phyloP scores from a whole-genome alignment of 2,888 invertebrate genomes.

The Acanthosepion lycidas region DNA sequence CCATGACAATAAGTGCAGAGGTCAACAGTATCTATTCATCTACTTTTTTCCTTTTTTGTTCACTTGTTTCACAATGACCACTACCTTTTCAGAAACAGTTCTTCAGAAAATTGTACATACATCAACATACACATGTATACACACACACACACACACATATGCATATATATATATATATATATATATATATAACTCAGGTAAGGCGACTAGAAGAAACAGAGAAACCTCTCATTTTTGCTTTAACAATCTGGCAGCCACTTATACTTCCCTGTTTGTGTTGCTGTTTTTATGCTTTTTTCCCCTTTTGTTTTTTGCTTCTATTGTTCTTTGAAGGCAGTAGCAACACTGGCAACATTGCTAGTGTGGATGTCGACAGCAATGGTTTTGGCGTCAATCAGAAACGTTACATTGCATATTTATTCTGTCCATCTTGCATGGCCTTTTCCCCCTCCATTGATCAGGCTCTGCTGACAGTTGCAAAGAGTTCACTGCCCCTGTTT shows the following conservation, averaged over 20 bases:
- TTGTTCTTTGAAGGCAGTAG: constrained; percentile 7
- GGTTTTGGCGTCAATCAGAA: background rate
- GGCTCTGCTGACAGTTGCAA: constrained; percentile 21
- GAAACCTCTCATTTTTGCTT: background rate
- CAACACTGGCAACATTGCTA: background rate
- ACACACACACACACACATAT: no score
- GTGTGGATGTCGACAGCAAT: background rate
- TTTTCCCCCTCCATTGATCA: constrained; percentile 1
- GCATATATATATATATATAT: no score
- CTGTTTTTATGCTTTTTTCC: background rate
- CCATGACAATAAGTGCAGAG: constrained; percentile 18
- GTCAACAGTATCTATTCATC: background rate
- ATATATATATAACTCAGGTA: background rate
- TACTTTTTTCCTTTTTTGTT: background rate
- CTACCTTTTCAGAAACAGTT: background rate
- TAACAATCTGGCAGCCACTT: background rate
- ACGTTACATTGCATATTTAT: constrained; percentile 13
- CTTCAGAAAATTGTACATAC: background rate
- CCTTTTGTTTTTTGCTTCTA: background rate
- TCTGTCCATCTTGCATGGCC: constrained; percentile 13
- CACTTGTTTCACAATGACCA: background rate
- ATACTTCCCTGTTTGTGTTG: background rate
- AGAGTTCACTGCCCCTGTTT: background rate
- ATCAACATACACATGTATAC: no score
- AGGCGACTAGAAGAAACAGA: background rate